phyloP scores from a whole-genome alignment of 2,113 vertebrate genomes.

The Lagopus muta region DNA sequence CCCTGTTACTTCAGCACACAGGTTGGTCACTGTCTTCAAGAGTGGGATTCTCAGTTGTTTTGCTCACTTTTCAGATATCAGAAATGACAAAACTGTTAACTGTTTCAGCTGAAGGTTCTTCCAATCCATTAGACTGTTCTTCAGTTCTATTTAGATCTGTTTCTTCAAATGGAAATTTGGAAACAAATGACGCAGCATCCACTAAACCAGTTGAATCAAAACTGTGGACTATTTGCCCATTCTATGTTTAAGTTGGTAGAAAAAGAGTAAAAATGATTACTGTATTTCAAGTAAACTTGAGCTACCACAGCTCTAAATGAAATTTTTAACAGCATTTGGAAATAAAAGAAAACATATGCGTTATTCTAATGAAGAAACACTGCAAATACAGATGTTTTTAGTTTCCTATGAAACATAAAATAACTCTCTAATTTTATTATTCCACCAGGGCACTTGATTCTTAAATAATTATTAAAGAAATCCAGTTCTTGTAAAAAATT shows the following conservation, averaged over 20 bases:
- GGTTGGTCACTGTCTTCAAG: neutral
- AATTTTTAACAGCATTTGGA: neutral
- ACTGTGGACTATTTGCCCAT: neutral
- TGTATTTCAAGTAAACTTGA: neutral
- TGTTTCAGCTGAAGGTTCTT: neutral
- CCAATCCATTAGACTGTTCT: neutral
- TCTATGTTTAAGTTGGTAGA: neutral
- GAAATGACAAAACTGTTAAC: neutral
- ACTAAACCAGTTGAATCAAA: neutral
- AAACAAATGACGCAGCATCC: neutral
- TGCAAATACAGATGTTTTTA: neutral
- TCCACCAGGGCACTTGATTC: neutral
- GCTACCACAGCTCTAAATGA: neutral
- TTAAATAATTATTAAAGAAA: neutral
- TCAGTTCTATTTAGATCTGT: neutral
- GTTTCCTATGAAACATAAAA: neutral
- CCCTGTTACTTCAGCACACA: neutral
- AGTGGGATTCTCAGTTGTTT: fast-evolving
- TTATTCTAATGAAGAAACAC: neutral
- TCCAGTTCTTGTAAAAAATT: neutral
- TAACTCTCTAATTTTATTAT: neutral
- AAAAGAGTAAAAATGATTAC: neutral
- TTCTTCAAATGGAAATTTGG: neutral
- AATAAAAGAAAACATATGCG: neutral
- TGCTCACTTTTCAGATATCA: neutral